Base-by-base conservation (phyloP, 2,797 vertebrate genomes). In the Channallabes apus region DNA sequence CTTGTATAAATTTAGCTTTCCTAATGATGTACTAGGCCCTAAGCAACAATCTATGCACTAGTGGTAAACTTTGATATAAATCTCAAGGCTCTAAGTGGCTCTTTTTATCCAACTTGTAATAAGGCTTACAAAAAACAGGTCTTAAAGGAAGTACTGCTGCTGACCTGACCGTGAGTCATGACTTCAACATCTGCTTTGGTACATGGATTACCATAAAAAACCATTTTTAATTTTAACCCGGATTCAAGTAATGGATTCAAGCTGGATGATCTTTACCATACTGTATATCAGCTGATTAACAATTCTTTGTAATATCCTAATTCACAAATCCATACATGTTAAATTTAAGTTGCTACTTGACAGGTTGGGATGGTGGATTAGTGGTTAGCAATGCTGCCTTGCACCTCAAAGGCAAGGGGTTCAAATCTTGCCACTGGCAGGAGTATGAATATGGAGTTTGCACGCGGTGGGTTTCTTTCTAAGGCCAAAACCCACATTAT, bases 111-210 rank as follows among this genome's bases (percentile, higher is more conserved):
- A 77, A 12, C 8, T 35, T 32, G 17, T 20, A 58, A 3, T 27
- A 54, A 8, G 69, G 38, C 22, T 71, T 69, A 22, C 6, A 8
- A 54, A 29, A 27, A 76, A 73, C 24, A 27, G 27, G 1, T 58
- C 18, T 15, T 18, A 54, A 73, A 17, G 46, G 24, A 73, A 73
- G 46, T 54, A 54, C 51, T 54, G 51, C 12, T 54, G 51, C 51
- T 54, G 51, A 14, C 12, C 51, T 54, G 14, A 54, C 51, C 51
- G 51, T 7, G 51, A 58, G n/a, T 32, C 73, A 0, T 76, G 73
- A 76, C 73, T 56, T 27, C 51, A 76, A n/a, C 18, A 58, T 32
- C 73, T 76, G 7, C 73, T 76, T 54, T 76, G 27, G 41, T 18
- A 54, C 46, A 27, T 75, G 27, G 27, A 58, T 7, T 27, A 75